phyloP scores from a whole-genome alignment of 2,113 vertebrate genomes.

The Silurus asotus region DNA sequence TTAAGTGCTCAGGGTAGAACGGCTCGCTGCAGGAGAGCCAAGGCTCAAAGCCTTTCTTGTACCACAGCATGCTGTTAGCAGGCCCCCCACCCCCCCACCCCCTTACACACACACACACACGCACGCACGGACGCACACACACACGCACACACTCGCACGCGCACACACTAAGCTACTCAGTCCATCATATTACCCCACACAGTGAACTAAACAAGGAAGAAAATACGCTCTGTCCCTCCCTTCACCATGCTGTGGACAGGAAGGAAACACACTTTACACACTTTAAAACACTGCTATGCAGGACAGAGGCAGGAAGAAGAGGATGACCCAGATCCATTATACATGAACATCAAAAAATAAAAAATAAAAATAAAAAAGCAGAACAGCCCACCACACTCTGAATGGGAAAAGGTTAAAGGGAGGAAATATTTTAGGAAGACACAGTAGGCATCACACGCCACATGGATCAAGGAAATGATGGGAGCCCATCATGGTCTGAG shows the following conservation, averaged over 20 bases:
- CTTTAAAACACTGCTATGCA: slow-evolving; percentile 23
- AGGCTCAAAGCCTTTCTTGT: slow-evolving; percentile 32
- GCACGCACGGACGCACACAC: not conserved
- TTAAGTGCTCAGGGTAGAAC: slow-evolving; percentile 50
- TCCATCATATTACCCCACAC: slow-evolving; percentile 7
- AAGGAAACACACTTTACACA: slow-evolving; percentile 27
- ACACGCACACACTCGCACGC: slow-evolving; percentile 16
- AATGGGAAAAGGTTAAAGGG: not conserved
- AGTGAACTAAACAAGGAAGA: not conserved
- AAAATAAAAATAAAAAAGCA: not conserved
- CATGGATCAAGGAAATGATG: slow-evolving; percentile 12
- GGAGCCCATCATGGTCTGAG: slow-evolving; percentile 6
- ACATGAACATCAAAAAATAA: slow-evolving; percentile 6
- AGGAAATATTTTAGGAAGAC: slow-evolving; percentile 24
- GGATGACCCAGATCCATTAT: slow-evolving; percentile 34
- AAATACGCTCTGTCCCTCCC: slow-evolving; percentile 19
- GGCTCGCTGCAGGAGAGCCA: slow-evolving; percentile 34
- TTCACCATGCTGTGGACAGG: slow-evolving; percentile 44
- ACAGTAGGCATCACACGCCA: slow-evolving; percentile 1
- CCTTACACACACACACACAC: not conserved
- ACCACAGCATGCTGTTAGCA: slow-evolving; percentile 42
- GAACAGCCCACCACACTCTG: not conserved
- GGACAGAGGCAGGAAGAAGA: slow-evolving; percentile 14
- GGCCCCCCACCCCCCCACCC: not conserved
- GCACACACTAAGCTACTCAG: slow-evolving; percentile 15